Percentiles rank a stretch among this genome's conserved stretches.
Evolutionary conservation across 2,888 invertebrate species (phyloP).

Genomic region (Luperina nickerlii): DNA sequence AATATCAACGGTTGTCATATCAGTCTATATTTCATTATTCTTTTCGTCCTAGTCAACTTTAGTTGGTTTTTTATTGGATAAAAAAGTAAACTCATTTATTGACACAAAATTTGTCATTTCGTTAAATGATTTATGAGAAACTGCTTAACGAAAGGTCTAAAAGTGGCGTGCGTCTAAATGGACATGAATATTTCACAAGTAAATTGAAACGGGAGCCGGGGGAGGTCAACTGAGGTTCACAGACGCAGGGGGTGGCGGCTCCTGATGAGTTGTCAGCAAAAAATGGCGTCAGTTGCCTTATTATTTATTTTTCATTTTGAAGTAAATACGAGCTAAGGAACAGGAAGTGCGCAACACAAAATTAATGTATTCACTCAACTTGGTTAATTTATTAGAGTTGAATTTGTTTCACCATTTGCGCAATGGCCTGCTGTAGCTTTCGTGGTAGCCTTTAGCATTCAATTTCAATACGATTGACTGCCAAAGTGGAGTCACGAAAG

Average conservation of each 20-base stretch:
- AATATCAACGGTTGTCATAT: neutral
- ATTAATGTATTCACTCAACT: slow-evolving; percentile 52
- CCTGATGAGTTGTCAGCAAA: slow-evolving; percentile 61
- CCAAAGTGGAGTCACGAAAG: slow-evolving; percentile 47
- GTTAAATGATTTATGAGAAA: slow-evolving; percentile 70
- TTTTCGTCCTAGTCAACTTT: neutral
- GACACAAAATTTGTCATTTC: slow-evolving; percentile 68
- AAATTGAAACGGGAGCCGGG: slow-evolving; percentile 72
- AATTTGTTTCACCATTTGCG: slow-evolving; percentile 29
- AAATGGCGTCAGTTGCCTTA: slow-evolving; percentile 49
- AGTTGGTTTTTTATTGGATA: slow-evolving; percentile 16
- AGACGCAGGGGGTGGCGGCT: slow-evolving; percentile 24
- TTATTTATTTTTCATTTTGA: slow-evolving; percentile 53
- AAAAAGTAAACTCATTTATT: slow-evolving; percentile 64
- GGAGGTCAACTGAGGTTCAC: slow-evolving; percentile 46
- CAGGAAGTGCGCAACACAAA: slow-evolving; percentile 27
- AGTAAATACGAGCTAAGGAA: slow-evolving; percentile 33
- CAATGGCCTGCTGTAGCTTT: slow-evolving; percentile 28
- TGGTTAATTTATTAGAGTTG: slow-evolving; percentile 34
- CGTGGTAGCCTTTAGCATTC: slow-evolving; percentile 46
- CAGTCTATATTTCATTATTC: neutral
- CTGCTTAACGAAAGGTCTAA: slow-evolving; percentile 65
- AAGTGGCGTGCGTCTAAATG: slow-evolving; percentile 73
- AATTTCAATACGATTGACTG: slow-evolving; percentile 54
- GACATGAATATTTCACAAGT: slow-evolving; percentile 77